Evolutionary conservation across 2,113 vertebrate species (phyloP), one percentile per base, ranked within the genome.

Genomic region (Cyanoderma ruficeps): DNA sequence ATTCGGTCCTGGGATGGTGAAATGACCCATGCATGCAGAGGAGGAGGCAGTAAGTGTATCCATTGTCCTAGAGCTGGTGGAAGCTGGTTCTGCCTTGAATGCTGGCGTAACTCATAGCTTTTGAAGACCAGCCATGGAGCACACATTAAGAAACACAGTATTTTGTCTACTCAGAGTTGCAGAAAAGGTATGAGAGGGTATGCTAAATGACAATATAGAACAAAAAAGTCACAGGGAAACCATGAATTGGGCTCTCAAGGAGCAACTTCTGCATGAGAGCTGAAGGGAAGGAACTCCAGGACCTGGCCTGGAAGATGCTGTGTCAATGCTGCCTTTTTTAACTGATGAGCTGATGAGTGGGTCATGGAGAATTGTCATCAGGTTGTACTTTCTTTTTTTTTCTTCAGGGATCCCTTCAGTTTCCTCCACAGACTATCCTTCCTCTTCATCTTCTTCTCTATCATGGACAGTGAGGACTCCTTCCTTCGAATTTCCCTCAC

Each of bases 401-500:
- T 98, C 82, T 98, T 98, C 97, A 98, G 57, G 2, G 98, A 98
- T 15, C 97, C 96, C 90, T 98, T 98, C 65, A 98, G 88, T 81
- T 98, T 98, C 42, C 82, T 87, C 98, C 98, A 98, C 69, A 98
- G 85, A 14, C 98, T 98, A 14, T 97, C 97, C 72, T 97, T 98
- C 33, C 96, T 98, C 69, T 98, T 97, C 65, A 96, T 57, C 81
- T 98, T 98, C 80, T 98, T 98, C 75, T 98, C 98, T 39, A 97
- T 94, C 41, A 94, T 70, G 18, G 97, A 71, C 37, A 97, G 42
- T 28, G 96, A 97, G 2, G 96, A 97, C 55, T 98, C 98, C 19
- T 97, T 98, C 92, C 96, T 98, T 17, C 98, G 96, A 37, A 98
- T 98, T 98, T 99, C 98, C 11, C 98, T 97, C 88, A 98, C 98